These are phyloP conservation scores for Lasioglossum marginatum DNA, from an alignment of 2,888 invertebrate genomes.

Conservation along the genomic window DNA sequence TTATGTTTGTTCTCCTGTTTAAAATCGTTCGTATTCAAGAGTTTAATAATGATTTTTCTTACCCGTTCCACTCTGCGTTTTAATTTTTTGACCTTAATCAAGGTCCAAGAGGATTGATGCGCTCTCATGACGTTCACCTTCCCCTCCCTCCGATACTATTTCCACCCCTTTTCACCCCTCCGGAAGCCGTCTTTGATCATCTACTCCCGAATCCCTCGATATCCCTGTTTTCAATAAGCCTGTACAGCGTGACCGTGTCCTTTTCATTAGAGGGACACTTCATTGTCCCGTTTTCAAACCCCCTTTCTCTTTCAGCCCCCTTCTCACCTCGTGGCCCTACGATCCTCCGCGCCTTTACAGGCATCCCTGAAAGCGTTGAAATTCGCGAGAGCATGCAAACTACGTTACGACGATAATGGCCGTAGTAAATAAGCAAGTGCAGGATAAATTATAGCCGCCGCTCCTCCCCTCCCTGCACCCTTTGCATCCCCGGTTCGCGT, in stretches of 20 bases:
- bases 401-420: constrained; percentile 61
- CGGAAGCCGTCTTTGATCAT: background rate
- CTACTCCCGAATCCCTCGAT: constrained; percentile 1
- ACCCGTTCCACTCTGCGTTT: background rate
- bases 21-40: background rate
- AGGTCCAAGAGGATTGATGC: background rate
- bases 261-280: constrained; percentile 12
- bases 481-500: background rate
- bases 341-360: background rate
- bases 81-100: constrained; percentile 16
- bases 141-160: background rate
- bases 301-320: background rate
- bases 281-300: constrained; percentile 3
- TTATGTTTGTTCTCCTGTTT: background rate
- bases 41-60: background rate
- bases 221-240: constrained; percentile 6
- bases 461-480: no score
- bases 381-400: constrained; percentile 39
- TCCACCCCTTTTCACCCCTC: background rate
- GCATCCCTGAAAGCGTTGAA: constrained; percentile 17
- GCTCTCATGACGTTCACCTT: background rate
- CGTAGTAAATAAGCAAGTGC: constrained; percentile 64
- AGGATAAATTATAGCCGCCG: constrained; percentile 53
- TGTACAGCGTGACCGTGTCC: background rate
- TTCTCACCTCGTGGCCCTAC: background rate